Conservation (phyloP, 1,140 invertebrate species). For the Streblospio benedicti region DNA sequence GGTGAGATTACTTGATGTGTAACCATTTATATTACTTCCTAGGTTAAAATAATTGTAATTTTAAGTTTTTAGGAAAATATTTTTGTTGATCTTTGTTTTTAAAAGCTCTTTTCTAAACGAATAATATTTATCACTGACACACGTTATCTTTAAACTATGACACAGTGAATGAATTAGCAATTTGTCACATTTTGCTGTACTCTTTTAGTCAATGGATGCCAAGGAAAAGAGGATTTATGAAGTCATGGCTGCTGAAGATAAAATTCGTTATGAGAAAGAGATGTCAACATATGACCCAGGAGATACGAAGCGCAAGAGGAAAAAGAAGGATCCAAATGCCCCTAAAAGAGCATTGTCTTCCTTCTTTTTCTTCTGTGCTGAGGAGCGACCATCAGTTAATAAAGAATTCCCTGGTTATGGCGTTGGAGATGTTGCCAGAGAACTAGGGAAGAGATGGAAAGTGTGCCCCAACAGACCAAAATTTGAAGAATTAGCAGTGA, state of each 20-base stretch:
- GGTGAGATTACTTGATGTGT: too few relatives aligned
- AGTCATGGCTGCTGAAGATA: conserved; percentile 97
- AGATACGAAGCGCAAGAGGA: conserved; percentile 66
- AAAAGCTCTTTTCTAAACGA: too few relatives aligned
- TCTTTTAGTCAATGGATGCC: conserved; percentile 86
- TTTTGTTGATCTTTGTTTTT: too few relatives aligned
- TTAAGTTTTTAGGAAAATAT: too few relatives aligned
- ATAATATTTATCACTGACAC: too few relatives aligned
- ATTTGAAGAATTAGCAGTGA: conserved; percentile 84
- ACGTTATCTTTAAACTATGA: too few relatives aligned
- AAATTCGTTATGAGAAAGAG: conserved; percentile 87
- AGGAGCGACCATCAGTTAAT: conserved; percentile 89
- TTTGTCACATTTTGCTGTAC: conserved; percentile 29
- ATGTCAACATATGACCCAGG: conserved; percentile 92
- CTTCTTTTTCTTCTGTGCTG: conserved; percentile 99
- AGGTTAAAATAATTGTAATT: too few relatives aligned
- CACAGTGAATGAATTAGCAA: too few relatives aligned
- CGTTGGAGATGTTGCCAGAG: conserved; percentile 96
- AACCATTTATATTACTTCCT: too few relatives aligned
- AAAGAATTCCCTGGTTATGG: conserved; percentile 82
- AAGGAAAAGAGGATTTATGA: conserved; percentile 98
- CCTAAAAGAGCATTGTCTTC: conserved; percentile 97
- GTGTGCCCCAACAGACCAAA: conserved; percentile 74
- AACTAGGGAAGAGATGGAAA: conserved; percentile 90
- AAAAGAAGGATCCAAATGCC: conserved; percentile 95